These are phyloP conservation scores for Bombus polaris DNA, from an alignment of 1,140 invertebrate genomes.

Conservation along the genomic window DNA sequence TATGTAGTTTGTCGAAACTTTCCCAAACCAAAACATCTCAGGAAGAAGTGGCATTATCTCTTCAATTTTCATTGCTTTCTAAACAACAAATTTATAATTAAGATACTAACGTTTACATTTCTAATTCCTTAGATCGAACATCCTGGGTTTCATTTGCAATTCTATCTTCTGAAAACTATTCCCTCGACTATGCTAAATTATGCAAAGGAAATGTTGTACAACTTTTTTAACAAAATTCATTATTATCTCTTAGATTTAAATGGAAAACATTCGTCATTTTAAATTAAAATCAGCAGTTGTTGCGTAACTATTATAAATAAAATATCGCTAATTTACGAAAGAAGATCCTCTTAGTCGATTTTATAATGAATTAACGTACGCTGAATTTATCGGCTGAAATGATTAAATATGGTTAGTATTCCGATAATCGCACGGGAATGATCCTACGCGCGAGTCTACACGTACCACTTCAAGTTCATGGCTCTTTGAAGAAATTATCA, in stretches of 20 bases:
- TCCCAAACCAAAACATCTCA: not conserved
- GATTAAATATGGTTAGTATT: not conserved
- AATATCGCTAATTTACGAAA: not conserved
- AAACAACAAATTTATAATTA: not conserved
- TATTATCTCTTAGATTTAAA: not conserved
- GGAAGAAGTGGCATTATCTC: not conserved
- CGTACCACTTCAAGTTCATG: slow-evolving; percentile 57
- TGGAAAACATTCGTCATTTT: not conserved
- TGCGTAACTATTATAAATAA: not conserved
- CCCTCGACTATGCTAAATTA: not conserved
- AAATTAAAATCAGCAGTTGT: not conserved
- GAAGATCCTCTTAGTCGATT: not conserved
- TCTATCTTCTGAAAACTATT: not conserved
- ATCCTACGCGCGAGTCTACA: slow-evolving; percentile 13
- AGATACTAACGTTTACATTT: too few species aligned
- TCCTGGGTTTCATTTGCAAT: not conserved
- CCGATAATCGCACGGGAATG: slow-evolving; percentile 4
- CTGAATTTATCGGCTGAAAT: not conserved
- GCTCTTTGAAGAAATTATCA: slow-evolving; percentile 44
- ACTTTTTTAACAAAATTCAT: not conserved
- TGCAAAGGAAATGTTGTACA: not conserved
- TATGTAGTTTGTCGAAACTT: not conserved
- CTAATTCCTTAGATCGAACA: not conserved
- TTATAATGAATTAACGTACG: not conserved
- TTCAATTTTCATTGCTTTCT: not conserved